Percentiles rank a stretch among this genome's conserved stretches.
phyloP scores from a whole-genome alignment of 2,113 vertebrate species.

The Pomatorhinus ruficollis region DNA sequence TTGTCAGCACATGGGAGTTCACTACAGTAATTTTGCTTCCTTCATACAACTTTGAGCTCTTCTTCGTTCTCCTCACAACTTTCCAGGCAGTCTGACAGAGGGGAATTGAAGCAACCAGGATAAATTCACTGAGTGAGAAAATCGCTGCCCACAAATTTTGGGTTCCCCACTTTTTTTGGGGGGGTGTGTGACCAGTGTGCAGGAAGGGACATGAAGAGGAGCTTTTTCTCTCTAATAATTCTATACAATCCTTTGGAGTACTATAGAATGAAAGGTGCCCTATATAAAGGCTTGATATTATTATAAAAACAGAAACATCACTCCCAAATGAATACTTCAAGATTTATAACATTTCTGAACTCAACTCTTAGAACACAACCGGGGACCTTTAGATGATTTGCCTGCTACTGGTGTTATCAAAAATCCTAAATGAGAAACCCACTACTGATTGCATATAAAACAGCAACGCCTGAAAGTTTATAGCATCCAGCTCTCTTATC shows the following conservation, averaged over 20 bases:
- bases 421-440: neutral
- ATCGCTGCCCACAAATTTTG: neutral
- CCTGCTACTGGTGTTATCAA: neutral
- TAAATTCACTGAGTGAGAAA: neutral
- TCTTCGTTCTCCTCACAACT: neutral
- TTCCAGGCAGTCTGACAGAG: neutral
- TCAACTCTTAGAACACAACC: neutral
- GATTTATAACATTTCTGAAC: neutral
- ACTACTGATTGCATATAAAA: neutral
- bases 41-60: neutral
- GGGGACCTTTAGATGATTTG: neutral
- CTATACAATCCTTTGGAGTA: neutral
- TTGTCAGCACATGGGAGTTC: neutral
- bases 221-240: neutral
- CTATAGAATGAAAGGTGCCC: neutral
- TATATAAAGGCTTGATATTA: neutral
- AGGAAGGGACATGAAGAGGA: neutral
- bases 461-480: neutral
- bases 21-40: neutral
- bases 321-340: neutral
- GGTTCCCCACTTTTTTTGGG: rapidly evolving
- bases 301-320: neutral
- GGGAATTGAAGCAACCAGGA: neutral
- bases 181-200: rapidly evolving
- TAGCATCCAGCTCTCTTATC: constrained; percentile 1